phyloP scores from a whole-genome alignment of 1,140 invertebrate species.

The Pectinophora gossypiella region DNA sequence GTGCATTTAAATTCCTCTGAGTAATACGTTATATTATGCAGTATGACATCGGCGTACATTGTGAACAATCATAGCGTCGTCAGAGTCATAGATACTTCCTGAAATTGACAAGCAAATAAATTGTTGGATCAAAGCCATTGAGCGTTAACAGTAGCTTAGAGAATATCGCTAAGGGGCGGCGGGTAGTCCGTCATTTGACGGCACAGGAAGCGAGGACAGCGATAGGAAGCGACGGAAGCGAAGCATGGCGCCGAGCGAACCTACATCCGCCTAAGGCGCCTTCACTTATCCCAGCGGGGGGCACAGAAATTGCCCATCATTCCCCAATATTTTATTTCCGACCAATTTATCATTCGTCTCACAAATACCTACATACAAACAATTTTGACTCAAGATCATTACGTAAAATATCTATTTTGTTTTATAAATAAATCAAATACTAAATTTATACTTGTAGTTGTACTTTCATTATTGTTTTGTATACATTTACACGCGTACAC shows the following conservation, averaged over 20 bases:
- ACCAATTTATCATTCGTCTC: not conserved
- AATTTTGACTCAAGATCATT: too few relatives aligned
- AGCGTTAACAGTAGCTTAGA: constrained; percentile 17
- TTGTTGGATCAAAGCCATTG: constrained; percentile 50
- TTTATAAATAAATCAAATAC: too few relatives aligned
- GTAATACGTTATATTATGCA: too few relatives aligned
- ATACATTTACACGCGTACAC: too few relatives aligned
- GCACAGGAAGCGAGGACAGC: constrained; percentile 52
- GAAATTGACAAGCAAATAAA: constrained; percentile 71
- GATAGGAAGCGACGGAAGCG: constrained; percentile 53
- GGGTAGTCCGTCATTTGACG: constrained; percentile 28
- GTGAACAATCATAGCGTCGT: constrained; percentile 13
- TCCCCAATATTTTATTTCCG: constrained; percentile 14
- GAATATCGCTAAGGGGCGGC: constrained; percentile 43
- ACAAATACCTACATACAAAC: too few relatives aligned
- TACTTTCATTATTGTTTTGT: too few relatives aligned
- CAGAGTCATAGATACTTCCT: constrained; percentile 63
- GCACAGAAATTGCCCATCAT: constrained; percentile 37
- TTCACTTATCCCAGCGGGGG: constrained; percentile 66
- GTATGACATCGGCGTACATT: too few relatives aligned
- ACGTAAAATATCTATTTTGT: too few relatives aligned
- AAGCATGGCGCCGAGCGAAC: constrained; percentile 53
- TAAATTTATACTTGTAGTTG: too few relatives aligned
- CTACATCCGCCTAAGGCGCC: constrained; percentile 54
- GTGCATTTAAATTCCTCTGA: too few relatives aligned